These are phyloP conservation scores for Neria commutata DNA, from an alignment of 2,888 invertebrate species.

Conservation along the genomic window DNA sequence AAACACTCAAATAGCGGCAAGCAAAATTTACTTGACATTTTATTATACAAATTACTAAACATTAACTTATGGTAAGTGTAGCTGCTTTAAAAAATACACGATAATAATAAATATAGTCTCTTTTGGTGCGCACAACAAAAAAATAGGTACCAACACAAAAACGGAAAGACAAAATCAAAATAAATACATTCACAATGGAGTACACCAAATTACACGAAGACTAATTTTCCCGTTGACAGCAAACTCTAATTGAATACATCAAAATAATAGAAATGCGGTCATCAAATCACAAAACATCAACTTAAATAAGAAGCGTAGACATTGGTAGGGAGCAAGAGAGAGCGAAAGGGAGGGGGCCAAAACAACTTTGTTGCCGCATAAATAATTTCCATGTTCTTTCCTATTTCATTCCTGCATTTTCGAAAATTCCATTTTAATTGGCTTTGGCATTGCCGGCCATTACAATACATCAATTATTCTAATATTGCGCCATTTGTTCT, in stretches of 20 bases:
- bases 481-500: constrained; percentile 39
- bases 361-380: background rate
- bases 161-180: background rate
- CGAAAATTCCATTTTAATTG: background rate
- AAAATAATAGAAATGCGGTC: too few relatives aligned
- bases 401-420: too few relatives aligned
- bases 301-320: background rate
- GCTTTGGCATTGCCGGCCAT: constrained; percentile 22
- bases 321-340: background rate
- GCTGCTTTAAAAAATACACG: too few relatives aligned
- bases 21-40: constrained; percentile 15
- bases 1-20: background rate
- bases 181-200: background rate
- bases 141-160: background rate
- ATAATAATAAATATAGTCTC: constrained; percentile 7
- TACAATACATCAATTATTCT: constrained; percentile 37
- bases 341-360: background rate
- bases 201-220: constrained; percentile 25
- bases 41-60: constrained; percentile 12
- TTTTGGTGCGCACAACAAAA: constrained; percentile 1
- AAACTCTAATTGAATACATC: constrained; percentile 19
- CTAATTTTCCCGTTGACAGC: constrained; percentile 17
- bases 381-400: too few relatives aligned
- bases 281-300: constrained; percentile 11
- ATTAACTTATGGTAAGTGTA: too few relatives aligned